Evolutionary conservation across 1,140 invertebrate species (phyloP), one percentile per base, ranked within the genome.

Genomic region (Camponotus pennsylvanicus): DNA sequence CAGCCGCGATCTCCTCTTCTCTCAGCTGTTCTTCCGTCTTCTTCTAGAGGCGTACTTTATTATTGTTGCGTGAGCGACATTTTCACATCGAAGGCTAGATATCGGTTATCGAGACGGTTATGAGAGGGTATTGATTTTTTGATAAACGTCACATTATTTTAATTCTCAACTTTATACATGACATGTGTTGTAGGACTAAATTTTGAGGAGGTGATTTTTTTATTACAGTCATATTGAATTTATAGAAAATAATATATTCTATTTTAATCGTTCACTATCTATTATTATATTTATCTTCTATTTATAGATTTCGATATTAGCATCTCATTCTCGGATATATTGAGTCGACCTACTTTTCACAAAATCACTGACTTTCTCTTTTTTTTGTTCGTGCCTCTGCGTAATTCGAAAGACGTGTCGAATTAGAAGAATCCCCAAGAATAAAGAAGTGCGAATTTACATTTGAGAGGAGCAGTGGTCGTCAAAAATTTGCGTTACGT

Each of bases 61-160:
- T 82, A 71, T 67, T 55, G 61, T 70, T 18, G 32, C 70, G 80
- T 70, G 40, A 76, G 45, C 37, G 27, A 83, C 67, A 40, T 67
- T 18, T 52, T 79, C 40, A 21, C 6, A 15, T 13, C 15, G 9
- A 15, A 49, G 42, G 49, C 9, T 9, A 21, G 13, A 3, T n/a
- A 21, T 55, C 64, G 78, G 27, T 7, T 52, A 37, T 27, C 27
- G 27, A 27, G 27, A 27, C 27, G 27, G 27, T 0, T 27, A 27
- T 27, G 21, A 21, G 21, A 21, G 21, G 21, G 21, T 21, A 27
- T 27, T 27, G 27, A 27, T 27, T 27, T 27, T 27, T 27, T 27
- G 27, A 32, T 57, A 55, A n/a, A 37, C 5, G 52, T 21, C 40
- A 21, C 11, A 15, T 61, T 61, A 32, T 61, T 61, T 61, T 61